Conservation (phyloP, 2,113 vertebrate species). For the Bombycilla garrulus region DNA sequence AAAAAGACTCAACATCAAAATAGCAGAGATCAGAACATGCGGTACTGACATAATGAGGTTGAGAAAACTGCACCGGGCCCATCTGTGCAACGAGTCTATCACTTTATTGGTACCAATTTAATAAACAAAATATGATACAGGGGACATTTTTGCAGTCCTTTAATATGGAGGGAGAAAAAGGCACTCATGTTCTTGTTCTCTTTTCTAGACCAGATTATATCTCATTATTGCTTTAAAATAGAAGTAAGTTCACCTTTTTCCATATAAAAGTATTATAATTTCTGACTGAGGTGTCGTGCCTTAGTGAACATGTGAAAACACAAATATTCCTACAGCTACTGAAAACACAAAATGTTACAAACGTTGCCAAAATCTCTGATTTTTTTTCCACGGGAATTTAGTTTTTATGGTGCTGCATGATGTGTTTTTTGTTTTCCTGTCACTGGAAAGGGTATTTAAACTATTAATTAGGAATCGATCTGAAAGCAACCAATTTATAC, state of each 20-base stretch:
- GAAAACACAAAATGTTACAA: not conserved
- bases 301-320: rapidly evolving
- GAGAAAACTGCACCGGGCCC: conserved; percentile 39
- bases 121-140: conserved; percentile 3
- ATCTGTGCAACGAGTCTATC: conserved; percentile 43
- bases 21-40: conserved; percentile 63
- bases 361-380: not conserved
- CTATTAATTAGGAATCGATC: not conserved
- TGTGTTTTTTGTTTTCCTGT: not conserved
- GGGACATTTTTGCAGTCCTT: not conserved
- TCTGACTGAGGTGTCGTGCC: not conserved
- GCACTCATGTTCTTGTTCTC: not conserved
- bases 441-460: not conserved
- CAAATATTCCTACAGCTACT: not conserved
- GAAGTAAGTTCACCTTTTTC: not conserved
- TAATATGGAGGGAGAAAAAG: not conserved
- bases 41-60: conserved; percentile 58
- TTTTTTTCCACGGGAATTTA: not conserved
- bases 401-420: not conserved
- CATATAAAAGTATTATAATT: not conserved
- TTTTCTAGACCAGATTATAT: not conserved
- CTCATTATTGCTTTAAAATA: not conserved
- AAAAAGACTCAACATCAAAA: conserved; percentile 39
- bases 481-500: not conserved
- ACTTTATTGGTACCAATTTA: not conserved